phyloP scores from a whole-genome alignment of 2,888 invertebrate genomes.

The Entomobrya proxima region DNA sequence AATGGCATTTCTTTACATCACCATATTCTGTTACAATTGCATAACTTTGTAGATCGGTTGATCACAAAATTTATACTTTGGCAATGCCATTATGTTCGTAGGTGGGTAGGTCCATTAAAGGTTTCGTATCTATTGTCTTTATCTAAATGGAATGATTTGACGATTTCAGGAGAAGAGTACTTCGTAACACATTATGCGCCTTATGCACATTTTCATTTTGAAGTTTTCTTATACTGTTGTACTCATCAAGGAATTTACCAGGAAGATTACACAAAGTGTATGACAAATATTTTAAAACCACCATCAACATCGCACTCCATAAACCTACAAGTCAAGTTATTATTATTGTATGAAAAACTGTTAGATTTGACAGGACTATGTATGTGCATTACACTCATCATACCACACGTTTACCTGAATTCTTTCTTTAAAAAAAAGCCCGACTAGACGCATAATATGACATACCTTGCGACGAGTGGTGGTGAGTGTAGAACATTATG shows the following conservation, averaged over 20 bases:
- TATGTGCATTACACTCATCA: too few relatives aligned
- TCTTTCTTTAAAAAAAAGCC: too few relatives aligned
- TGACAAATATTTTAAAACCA: constrained; percentile 64
- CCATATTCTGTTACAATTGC: not conserved
- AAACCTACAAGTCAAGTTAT: constrained; percentile 29
- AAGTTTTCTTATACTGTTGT: not conserved
- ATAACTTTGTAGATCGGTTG: too few relatives aligned
- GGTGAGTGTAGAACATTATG: too few relatives aligned
- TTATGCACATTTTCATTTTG: not conserved
- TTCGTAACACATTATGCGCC: not conserved
- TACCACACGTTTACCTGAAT: too few relatives aligned
- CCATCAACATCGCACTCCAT: constrained; percentile 43
- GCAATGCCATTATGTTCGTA: too few relatives aligned
- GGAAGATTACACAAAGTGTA: constrained; percentile 48
- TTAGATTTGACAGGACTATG: not conserved
- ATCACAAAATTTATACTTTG: too few relatives aligned
- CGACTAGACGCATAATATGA: too few relatives aligned
- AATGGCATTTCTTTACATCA: not conserved
- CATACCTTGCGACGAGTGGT: too few relatives aligned
- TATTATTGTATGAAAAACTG: constrained; percentile 2
- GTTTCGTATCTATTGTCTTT: constrained; percentile 45
- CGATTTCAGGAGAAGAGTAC: constrained; percentile 23
- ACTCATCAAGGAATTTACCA: constrained; percentile 42
- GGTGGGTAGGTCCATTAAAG: constrained; percentile 57
- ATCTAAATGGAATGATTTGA: constrained; percentile 65